Conservation (phyloP, 2,888 invertebrate species). For the Drosophila koepferae region DNA sequence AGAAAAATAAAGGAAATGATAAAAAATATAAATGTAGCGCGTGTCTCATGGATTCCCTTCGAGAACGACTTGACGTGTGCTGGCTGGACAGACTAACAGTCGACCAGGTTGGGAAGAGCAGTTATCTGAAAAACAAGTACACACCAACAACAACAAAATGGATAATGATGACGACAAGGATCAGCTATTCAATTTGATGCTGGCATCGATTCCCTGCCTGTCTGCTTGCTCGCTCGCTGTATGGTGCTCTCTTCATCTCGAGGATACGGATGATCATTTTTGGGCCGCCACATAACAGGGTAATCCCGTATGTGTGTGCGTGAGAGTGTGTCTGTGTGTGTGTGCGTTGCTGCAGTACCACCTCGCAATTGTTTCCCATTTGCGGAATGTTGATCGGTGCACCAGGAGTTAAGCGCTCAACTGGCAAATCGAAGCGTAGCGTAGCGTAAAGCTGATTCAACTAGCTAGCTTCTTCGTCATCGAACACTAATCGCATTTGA, state of each 20-base stretch:
- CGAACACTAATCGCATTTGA: constrained; percentile 78
- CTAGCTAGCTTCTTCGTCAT: constrained; percentile 62
- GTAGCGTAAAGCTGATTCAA: constrained; percentile 34
- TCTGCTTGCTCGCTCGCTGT: constrained; percentile 32
- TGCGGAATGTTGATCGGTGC: constrained; percentile 74
- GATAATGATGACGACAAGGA: constrained; percentile 30
- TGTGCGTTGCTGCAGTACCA: constrained; percentile 74
- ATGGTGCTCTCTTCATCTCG: constrained; percentile 44
- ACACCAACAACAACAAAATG: constrained; percentile 66
- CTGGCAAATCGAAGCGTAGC: constrained; percentile 65
- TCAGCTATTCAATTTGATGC: constrained; percentile 10
- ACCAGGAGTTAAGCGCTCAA: constrained; percentile 75
- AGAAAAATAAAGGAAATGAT: constrained; percentile 13
- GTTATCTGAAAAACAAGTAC: constrained; percentile 56
- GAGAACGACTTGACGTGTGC: constrained; percentile 72
- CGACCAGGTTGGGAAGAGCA: constrained; percentile 25
- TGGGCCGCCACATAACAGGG: constrained; percentile 36
- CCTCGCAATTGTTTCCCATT: constrained; percentile 77
- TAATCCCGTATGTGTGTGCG: neutral
- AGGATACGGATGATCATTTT: constrained; percentile 58
- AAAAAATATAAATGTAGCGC: constrained; percentile 61
- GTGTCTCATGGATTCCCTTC: constrained; percentile 84
- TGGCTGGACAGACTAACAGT: constrained; percentile 25
- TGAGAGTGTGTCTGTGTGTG: constrained; percentile 24
- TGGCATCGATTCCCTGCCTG: constrained; percentile 49